Evolutionary conservation across 2,797 vertebrate species (phyloP).

Genomic region (Ceryle rudis): DNA sequence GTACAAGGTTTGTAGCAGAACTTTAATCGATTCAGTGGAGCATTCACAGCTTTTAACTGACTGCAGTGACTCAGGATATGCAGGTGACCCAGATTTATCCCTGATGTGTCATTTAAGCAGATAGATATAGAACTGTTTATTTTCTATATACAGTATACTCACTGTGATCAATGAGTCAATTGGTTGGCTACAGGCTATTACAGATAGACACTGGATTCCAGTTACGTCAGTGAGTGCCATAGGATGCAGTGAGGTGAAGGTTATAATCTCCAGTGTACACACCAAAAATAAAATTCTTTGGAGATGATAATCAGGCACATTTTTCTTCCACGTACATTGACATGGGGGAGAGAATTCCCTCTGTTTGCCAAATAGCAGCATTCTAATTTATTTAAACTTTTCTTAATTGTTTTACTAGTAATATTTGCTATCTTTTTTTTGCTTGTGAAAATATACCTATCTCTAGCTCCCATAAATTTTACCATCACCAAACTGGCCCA

Average conservation of each 20-base stretch:
- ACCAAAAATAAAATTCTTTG: not conserved
- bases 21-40: not conserved
- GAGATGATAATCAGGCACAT: not conserved
- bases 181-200: not conserved
- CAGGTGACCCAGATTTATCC: slow-evolving; percentile 39
- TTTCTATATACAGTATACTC: not conserved
- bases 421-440: not conserved
- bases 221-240: not conserved
- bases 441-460: not conserved
- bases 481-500: not conserved
- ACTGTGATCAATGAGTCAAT: not conserved
- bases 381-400: not conserved
- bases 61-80: not conserved
- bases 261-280: not conserved
- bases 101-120: not conserved
- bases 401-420: not conserved
- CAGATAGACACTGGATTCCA: not conserved
- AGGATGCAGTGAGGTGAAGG: not conserved
- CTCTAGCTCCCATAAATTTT: not conserved
- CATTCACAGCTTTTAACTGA: not conserved
- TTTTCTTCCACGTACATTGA: not conserved
- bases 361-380: not conserved
- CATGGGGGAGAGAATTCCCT: not conserved
- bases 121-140: not conserved
- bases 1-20: not conserved